phyloP scores from a whole-genome alignment of 2,113 vertebrate species.

The Pangasianodon hypophthalmus region DNA sequence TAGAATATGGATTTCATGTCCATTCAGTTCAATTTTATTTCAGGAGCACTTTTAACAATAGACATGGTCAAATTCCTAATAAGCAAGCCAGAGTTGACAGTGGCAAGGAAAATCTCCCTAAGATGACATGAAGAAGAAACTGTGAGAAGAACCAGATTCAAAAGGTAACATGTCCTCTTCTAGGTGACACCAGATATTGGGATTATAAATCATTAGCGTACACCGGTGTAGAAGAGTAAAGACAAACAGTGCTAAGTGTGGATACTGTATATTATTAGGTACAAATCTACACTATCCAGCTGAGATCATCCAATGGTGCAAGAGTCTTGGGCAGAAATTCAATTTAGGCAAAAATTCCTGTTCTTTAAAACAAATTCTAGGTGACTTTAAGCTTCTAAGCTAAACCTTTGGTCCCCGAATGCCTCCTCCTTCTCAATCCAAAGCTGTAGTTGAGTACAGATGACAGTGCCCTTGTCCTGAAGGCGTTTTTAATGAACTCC shows the following conservation, averaged over 20 bases:
- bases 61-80: neutral
- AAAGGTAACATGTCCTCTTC: neutral
- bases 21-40: neutral
- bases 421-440: constrained; percentile 6
- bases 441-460: constrained; percentile 24
- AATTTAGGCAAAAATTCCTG: neutral
- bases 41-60: neutral
- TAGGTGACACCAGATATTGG: neutral
- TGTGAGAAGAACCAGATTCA: neutral
- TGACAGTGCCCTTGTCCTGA: constrained; percentile 44
- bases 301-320: neutral
- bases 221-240: neutral
- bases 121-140: neutral
- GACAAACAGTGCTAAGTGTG: neutral
- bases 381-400: neutral
- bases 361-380: neutral
- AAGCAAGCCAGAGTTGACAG: neutral
- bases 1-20: neutral
- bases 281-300: neutral
- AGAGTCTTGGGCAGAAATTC: neutral
- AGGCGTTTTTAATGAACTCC: constrained; percentile 58
- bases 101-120: neutral
- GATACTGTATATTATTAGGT: neutral
- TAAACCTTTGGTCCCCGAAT: neutral
- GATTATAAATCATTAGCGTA: neutral